A percentile compares a stretch with the other conserved stretches of the same genome.
Conservation (phyloP, 1,140 invertebrate genomes). For the Ceratitis capitata region DNA sequence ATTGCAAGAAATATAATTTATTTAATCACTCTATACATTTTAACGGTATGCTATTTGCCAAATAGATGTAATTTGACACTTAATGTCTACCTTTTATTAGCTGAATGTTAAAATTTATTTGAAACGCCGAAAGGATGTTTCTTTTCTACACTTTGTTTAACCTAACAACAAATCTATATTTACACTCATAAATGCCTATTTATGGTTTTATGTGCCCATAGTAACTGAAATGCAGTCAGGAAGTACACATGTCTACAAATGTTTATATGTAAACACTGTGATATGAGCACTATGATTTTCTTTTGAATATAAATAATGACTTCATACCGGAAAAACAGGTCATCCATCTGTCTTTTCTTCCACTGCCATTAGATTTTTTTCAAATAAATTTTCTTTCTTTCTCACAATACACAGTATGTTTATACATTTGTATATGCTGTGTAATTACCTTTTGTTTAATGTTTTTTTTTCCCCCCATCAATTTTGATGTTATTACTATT, state of each 20-base stretch:
- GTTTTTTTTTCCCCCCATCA: not conserved
- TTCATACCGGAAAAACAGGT: not conserved
- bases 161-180: not conserved
- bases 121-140: not conserved
- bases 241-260: not conserved
- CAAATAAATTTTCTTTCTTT: not conserved
- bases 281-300: too few relatives aligned
- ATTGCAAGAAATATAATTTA: too few relatives aligned
- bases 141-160: too few relatives aligned
- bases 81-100: not conserved
- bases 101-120: not conserved
- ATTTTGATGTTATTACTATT: not conserved
- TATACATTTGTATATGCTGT: not conserved
- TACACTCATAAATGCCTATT: not conserved
- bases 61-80: not conserved
- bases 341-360: not conserved
- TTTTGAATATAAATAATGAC: too few relatives aligned
- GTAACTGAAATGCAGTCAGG: not conserved
- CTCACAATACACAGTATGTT: not conserved
- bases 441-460: not conserved
- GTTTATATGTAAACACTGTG: not conserved
- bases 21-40: not conserved
- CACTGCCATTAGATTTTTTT: not conserved
- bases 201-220: not conserved
- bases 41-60: not conserved